Evolutionary conservation across 2,113 vertebrate genomes (phyloP).

Genomic region (Malurus melanocephalus): DNA sequence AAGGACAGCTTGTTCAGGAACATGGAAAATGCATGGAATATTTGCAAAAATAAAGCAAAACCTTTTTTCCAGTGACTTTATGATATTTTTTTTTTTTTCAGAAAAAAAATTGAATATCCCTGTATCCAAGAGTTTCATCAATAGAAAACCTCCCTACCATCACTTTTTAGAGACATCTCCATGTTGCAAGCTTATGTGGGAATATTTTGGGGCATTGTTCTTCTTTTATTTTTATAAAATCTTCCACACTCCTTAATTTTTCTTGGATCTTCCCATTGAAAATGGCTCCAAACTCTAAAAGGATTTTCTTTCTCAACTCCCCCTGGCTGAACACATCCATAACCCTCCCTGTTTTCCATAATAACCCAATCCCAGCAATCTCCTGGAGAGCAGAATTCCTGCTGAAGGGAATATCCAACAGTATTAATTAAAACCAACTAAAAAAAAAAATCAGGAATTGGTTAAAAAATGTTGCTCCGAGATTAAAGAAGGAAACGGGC

Average conservation of each 20-base stretch:
- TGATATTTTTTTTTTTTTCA: not conserved
- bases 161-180: not conserved
- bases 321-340: not conserved
- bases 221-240: not conserved
- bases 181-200: not conserved
- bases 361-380: not conserved
- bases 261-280: not conserved
- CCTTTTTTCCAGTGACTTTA: not conserved
- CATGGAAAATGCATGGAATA: not conserved
- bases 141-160: not conserved
- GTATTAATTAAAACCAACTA: not conserved
- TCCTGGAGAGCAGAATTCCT: not conserved
- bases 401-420: accelerated
- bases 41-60: not conserved
- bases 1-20: not conserved
- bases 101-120: not conserved
- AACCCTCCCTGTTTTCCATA: not conserved
- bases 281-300: not conserved
- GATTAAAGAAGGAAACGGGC: not conserved
- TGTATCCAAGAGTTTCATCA: not conserved
- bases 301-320: not conserved
- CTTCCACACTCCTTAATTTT: not conserved
- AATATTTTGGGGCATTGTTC: not conserved
- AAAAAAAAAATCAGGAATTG: not conserved
- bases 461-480: not conserved